phyloP scores from a whole-genome alignment of 2,888 invertebrate genomes.

The Drosophila anomelani region DNA sequence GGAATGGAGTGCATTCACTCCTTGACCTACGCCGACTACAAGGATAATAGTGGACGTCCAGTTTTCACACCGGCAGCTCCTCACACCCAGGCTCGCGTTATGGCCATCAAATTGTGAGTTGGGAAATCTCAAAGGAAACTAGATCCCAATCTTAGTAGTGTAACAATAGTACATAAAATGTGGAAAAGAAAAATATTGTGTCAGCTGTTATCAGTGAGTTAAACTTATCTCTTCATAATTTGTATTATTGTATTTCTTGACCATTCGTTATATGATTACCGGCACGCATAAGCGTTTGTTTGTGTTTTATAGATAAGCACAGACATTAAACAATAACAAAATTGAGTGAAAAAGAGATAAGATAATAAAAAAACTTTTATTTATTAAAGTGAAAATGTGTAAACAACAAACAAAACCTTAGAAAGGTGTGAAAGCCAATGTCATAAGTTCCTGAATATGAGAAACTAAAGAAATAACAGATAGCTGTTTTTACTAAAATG shows the following conservation, averaged over 20 bases:
- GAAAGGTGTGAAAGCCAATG: not conserved
- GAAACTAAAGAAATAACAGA: too few relatives aligned
- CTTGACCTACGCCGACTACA: not conserved
- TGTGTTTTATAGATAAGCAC: not conserved
- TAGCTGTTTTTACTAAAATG: too few relatives aligned
- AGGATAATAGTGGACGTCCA: not conserved
- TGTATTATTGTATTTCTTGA: not conserved
- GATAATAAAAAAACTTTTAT: not conserved
- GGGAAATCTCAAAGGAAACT: not conserved
- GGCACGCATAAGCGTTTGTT: not conserved
- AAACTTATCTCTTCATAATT: not conserved
- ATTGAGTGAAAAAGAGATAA: not conserved
- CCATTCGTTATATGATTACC: not conserved
- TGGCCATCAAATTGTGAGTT: constrained; percentile 7
- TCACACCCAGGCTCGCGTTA: constrained; percentile 3
- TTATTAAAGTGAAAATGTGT: not conserved
- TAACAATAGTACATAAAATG: not conserved
- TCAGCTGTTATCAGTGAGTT: not conserved
- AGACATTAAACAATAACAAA: not conserved
- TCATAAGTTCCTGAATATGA: not conserved
- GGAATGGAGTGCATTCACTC: constrained; percentile 11
- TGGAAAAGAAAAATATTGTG: not conserved
- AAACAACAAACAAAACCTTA: not conserved
- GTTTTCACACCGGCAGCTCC: constrained; percentile 6
- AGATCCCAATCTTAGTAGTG: not conserved